A percentile compares a stretch with the other conserved stretches of the same genome.
These are phyloP conservation scores for Malacosoma neustria DNA, from an alignment of 2,888 invertebrate genomes.

Conservation along the genomic window DNA sequence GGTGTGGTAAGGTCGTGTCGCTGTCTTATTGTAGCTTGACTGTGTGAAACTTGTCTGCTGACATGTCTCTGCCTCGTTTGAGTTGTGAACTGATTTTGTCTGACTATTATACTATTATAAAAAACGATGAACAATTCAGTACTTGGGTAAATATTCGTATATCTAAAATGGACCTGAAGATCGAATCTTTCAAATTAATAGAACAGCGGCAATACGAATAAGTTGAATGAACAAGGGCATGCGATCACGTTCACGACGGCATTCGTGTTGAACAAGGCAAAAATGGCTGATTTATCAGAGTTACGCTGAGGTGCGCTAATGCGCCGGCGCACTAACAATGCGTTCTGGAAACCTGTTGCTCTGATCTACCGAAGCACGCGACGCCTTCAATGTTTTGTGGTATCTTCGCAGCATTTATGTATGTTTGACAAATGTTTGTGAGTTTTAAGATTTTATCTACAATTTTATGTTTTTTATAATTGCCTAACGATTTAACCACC, in stretches of 20 bases:
- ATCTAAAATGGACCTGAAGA: not conserved
- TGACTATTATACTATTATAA: not conserved
- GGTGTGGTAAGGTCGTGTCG: not conserved
- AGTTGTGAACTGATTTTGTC: not conserved
- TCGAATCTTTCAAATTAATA: not conserved
- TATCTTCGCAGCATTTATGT: too few relatives aligned
- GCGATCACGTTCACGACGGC: not conserved
- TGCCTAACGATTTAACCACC: too few relatives aligned
- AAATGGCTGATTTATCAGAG: not conserved
- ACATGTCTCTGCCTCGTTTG: not conserved
- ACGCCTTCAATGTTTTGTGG: not conserved
- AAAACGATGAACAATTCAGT: not conserved
- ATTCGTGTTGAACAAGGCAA: not conserved
- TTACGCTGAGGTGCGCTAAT: not conserved
- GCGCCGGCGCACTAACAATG: not conserved
- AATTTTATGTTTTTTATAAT: too few relatives aligned
- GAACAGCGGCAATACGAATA: not conserved
- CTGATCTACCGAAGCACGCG: not conserved
- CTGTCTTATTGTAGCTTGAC: not conserved
- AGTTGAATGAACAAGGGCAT: not conserved
- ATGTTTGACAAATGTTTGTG: too few relatives aligned
- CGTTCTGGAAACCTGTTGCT: not conserved
- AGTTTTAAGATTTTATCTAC: too few relatives aligned
- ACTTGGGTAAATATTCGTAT: not conserved
- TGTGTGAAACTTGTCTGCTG: not conserved